Evolutionary conservation across 2,113 vertebrate species (phyloP), one percentile per base, ranked within the genome.

Genomic region (Sturnira hondurensis): DNA sequence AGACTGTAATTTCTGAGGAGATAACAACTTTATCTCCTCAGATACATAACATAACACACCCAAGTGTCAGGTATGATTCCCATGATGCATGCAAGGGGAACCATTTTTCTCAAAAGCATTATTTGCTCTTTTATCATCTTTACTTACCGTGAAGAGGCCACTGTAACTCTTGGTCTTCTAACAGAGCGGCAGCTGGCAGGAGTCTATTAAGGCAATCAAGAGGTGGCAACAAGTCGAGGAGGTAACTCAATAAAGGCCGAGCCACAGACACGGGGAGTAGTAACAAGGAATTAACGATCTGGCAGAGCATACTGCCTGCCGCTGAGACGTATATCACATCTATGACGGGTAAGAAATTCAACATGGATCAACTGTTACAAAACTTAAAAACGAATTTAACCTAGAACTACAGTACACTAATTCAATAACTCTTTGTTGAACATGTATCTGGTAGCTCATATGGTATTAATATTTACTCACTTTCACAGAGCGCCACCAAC

Each of bases 141-240:
- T 54, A 77, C 98, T 98, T 97, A 99, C 99, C 99, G 86, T 99
- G 99, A 85, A 99, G 99, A 77, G 99, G 99, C 99, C 99, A 99
- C 97, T 99, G 99, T 96, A 99, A 97, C 97, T 99, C 99, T 96
- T 99, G 99, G 97, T 99, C 99, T 98, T 99, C 99, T 96, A 99
- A 97, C 61, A 99, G 99, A n/a, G 98, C 97, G 11, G 99, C 99
- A 26, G 99, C 99, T 4, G 99, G 99, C 94, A 99, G 96, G 41
- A 99, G 98, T 68, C 99, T 98, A 97, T 99, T 99, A 89, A 99
- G 99, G 74, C 98, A 98, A 98, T 99, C 99, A 92, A 99, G 98
- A 68, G 99, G 99, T 0, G 99, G 99, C 96, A 99, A 98, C 87
- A 99, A 98, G 97, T 99, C 99, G 52, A 99, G 97, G 31, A 99